A percentile compares a stretch with the other conserved stretches of the same genome.
phyloP scores from a whole-genome alignment of 2,797 vertebrate species.

The Diceros bicornis region DNA sequence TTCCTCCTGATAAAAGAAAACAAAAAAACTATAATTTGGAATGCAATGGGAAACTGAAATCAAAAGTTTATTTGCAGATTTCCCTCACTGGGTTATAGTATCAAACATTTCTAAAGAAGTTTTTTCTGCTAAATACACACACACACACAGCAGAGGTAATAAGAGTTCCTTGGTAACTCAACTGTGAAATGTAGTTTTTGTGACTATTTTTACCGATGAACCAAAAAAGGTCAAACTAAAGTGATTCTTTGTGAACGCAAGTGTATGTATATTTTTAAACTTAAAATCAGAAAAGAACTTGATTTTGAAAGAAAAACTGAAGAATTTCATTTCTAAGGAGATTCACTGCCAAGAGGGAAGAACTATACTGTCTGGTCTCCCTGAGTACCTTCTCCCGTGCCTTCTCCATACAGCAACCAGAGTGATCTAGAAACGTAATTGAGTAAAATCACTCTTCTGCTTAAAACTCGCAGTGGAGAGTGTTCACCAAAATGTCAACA shows the following conservation, averaged over 20 bases:
- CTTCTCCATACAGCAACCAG: background rate
- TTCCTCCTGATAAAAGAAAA: conserved; percentile 42
- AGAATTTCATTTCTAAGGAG: background rate
- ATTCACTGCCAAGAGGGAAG: background rate
- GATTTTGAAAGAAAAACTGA: conserved; percentile 48
- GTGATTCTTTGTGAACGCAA: background rate
- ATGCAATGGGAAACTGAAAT: background rate
- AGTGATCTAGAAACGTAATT: background rate
- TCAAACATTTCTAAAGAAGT: background rate
- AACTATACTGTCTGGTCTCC: background rate
- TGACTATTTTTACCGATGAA: conserved; percentile 4
- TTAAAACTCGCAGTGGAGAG: background rate
- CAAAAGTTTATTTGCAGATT: background rate
- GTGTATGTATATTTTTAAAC: background rate
- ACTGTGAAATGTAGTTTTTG: background rate
- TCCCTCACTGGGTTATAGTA: background rate
- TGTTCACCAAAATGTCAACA: background rate
- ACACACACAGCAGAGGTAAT: background rate
- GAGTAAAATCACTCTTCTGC: background rate
- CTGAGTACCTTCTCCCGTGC: background rate
- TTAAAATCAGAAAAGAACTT: conserved; percentile 18
- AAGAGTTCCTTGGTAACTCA: conserved; percentile 22
- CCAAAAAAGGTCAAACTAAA: background rate
- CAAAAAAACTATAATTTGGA: background rate
- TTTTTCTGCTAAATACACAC: background rate